Conservation (phyloP, 2,888 invertebrate genomes). For the Timandra comae region DNA sequence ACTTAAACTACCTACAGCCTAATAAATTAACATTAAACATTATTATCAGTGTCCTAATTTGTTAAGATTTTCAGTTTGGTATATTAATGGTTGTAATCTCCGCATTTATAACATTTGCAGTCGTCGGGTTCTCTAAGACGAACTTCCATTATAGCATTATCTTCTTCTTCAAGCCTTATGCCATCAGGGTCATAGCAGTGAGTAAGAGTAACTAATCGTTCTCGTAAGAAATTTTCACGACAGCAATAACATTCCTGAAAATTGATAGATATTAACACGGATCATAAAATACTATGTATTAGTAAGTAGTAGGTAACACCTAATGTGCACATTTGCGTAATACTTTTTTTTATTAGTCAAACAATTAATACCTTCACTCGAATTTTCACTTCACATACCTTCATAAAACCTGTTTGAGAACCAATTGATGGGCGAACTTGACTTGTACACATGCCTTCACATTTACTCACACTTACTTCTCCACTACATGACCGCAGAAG, state of each 20-base stretch:
- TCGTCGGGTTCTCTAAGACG: conserved; percentile 91
- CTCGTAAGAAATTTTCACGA: conserved; percentile 89
- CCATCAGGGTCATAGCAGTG: conserved; percentile 95
- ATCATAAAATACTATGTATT: neutral
- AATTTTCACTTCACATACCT: conserved; percentile 81
- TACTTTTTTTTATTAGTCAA: too few relatives aligned
- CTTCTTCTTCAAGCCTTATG: conserved; percentile 81
- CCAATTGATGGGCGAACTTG: conserved; percentile 94
- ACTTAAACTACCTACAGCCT: too few relatives aligned
- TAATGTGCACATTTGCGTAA: neutral
- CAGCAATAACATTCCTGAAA: conserved; percentile 94
- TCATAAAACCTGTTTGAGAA: conserved; percentile 91
- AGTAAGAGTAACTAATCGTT: conserved; percentile 85
- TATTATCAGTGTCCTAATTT: too few relatives aligned
- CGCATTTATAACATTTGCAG: conserved; percentile 94
- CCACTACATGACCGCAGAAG: conserved; percentile 91
- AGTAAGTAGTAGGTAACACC: neutral
- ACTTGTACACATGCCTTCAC: conserved; percentile 94
- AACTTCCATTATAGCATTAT: conserved; percentile 86
- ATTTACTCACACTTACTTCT: conserved; percentile 93
- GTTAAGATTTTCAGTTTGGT: too few relatives aligned
- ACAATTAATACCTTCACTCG: too few relatives aligned
- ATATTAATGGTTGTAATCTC: conserved; percentile 88
- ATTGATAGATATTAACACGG: neutral
- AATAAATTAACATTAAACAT: too few relatives aligned